Evolutionary conservation across 2,797 vertebrate genomes (phyloP).

Genomic region (Coccyzus lansbergi): DNA sequence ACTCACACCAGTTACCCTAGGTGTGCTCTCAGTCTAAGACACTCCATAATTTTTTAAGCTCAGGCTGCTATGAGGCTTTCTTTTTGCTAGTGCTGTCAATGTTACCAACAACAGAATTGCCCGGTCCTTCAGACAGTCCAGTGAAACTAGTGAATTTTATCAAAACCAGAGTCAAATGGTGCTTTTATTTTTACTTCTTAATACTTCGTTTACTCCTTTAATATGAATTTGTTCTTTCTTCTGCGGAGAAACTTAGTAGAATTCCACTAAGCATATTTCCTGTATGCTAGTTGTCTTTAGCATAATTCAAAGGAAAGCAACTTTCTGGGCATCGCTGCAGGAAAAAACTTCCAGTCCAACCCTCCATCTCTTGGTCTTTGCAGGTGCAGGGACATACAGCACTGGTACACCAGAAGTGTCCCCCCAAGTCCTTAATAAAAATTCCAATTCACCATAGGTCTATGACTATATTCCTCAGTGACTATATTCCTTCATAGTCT

Average conservation of each 20-base stretch:
- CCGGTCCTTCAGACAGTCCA: background rate
- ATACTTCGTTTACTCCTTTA: no score
- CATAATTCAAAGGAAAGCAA: background rate
- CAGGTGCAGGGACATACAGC: background rate
- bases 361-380: background rate
- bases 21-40: background rate
- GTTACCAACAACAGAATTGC: background rate
- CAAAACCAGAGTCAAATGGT: background rate
- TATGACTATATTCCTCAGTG: background rate
- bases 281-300: background rate
- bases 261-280: background rate
- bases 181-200: background rate
- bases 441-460: background rate
- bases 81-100: background rate
- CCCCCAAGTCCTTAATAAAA: background rate
- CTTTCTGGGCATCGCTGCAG: fast-evolving
- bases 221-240: background rate
- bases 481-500: background rate
- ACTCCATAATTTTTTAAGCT: background rate
- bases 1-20: background rate
- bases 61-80: background rate
- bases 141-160: background rate
- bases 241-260: background rate
- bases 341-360: background rate
- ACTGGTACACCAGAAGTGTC: background rate